Percentiles rank a stretch among this genome's conserved stretches.
phyloP scores from a whole-genome alignment of 1,140 invertebrate species.

The Hyles vespertilio region DNA sequence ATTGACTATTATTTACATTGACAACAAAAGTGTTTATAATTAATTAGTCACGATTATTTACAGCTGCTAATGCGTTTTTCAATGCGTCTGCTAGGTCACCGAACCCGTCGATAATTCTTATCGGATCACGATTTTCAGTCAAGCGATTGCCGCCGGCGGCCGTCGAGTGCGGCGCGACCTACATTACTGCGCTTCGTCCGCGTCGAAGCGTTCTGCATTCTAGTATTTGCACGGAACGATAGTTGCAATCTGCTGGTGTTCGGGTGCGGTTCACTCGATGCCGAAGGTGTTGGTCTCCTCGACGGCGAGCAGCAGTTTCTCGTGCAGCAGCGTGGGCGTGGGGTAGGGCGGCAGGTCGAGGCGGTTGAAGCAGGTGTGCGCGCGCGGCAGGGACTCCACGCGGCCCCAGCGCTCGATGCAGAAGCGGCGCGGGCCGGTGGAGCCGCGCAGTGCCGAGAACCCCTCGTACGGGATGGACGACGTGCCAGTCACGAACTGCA shows the following conservation, averaged over 20 bases:
- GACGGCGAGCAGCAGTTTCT: constrained; percentile 95
- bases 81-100: background rate
- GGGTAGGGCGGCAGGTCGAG: constrained; percentile 97
- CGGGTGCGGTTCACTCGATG: constrained; percentile 83
- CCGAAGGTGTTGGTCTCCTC: constrained; percentile 98
- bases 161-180: no score
- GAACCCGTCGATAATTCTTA: constrained; percentile 7
- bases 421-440: constrained; percentile 96
- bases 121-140: background rate
- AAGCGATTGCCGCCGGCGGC: no score
- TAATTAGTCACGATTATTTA: constrained; percentile 28
- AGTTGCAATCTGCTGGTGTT: background rate
- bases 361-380: constrained; percentile 98
- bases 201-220: no score
- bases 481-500: constrained; percentile 98
- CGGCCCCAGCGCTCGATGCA: constrained; percentile 99
- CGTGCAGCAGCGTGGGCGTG: constrained; percentile 93
- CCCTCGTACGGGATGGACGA: constrained; percentile 98
- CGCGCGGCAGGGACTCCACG: constrained; percentile 93
- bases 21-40: constrained; percentile 25
- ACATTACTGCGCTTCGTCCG: no score
- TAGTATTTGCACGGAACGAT: background rate
- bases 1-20: constrained; percentile 59
- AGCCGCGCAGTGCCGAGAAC: constrained; percentile 94
- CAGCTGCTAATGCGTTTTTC: constrained; percentile 7